Base-by-base conservation (phyloP, 2,797 vertebrate species). In the Peromyscus aztecus region DNA sequence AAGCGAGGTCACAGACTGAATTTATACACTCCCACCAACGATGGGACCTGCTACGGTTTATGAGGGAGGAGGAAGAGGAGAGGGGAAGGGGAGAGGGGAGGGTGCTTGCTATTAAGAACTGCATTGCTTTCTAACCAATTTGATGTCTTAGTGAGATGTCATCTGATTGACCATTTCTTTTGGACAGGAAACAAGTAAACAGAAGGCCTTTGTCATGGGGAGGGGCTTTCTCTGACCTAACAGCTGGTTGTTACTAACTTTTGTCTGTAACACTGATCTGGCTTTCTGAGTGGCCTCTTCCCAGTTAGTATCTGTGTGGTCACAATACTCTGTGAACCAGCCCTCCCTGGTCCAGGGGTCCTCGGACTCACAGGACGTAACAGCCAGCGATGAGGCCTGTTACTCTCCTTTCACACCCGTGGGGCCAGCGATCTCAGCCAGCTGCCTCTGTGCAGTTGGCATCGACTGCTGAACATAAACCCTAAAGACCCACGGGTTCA, bases 1-100 rank as follows among this genome's bases (percentile, higher is more conserved):
- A 77, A 97, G 91, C n/a, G 46, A 93, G 67, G 87, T 97, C 94
- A 97, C 34, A 11, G 10, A 71, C 0, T 23, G 63, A 57, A 13
- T 91, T 59, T 55, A 83, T 59, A 55, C 8, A 57, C 89, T 94
- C 55, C 89, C 63, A 63, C 75, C 40, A 4, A 4, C 0, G 0
- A 31, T 23, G 31, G 19, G 43, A 0, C 2, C 17, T 40, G 69
- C 57, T 14, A 29, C 17, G 9, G 88, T 80, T 71, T 46, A 29
- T 27, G 77, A 93, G 23, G 21, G 31, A 5, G 7, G 49, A 13
- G 49, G 49, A 4, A 14, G 14, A 4, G 9, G 5, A n/a, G 16
- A 17, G 63, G 78, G 71, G 40, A n/a, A n/a, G 10, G 43, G 27
- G 3, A 57, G 23, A 12, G 17, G 57, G 78, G 86, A 6, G 43